phyloP scores from a whole-genome alignment of 2,113 vertebrate species.

The Poecilia latipinna region DNA sequence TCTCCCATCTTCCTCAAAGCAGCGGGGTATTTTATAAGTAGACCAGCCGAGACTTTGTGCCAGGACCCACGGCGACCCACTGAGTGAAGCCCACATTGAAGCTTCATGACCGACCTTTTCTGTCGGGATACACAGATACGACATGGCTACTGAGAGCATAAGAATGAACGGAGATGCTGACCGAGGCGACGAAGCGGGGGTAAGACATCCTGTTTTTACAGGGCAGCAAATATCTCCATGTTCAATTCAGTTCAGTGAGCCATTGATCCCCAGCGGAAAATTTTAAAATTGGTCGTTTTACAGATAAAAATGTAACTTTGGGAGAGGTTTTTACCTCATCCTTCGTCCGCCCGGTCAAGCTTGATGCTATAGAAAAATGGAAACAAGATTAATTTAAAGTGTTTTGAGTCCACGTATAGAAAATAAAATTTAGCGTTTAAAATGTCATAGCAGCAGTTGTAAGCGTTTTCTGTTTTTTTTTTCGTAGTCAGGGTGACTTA shows the following conservation, averaged over 20 bases:
- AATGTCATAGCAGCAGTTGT: background rate
- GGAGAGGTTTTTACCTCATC: background rate
- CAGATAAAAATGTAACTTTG: background rate
- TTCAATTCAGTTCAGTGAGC: background rate
- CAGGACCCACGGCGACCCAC: background rate
- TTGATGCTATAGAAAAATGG: background rate
- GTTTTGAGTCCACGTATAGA: background rate
- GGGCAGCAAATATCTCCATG: background rate
- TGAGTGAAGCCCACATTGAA: background rate
- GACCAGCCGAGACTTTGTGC: background rate
- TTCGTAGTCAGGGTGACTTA: background rate
- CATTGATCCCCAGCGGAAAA: background rate
- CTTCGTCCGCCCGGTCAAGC: background rate
- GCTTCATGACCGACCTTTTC: background rate
- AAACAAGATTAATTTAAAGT: background rate
- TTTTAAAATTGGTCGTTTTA: too few relatives aligned
- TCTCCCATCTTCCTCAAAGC: slow-evolving; percentile 22
- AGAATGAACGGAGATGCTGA: slow-evolving; percentile 74
- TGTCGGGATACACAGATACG: background rate
- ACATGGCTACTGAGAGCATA: slow-evolving; percentile 64
- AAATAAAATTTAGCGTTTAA: too few relatives aligned
- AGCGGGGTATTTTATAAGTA: background rate
- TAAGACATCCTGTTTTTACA: slow-evolving; percentile 29
- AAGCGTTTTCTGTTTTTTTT: background rate
- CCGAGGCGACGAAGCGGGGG: slow-evolving; percentile 58